phyloP scores from a whole-genome alignment of 2,797 vertebrate species.

The Chanos chanos region DNA sequence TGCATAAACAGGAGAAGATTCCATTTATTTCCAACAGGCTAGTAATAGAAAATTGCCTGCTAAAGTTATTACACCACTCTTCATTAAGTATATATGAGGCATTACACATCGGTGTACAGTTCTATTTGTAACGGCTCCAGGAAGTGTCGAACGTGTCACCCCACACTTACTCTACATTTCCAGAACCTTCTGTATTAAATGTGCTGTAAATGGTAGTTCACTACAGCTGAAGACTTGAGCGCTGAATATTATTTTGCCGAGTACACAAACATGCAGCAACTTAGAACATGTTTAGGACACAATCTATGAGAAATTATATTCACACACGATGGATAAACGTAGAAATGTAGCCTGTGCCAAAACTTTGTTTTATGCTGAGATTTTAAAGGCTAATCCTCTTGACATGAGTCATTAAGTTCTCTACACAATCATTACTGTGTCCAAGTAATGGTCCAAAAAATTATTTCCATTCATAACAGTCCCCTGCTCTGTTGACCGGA shows the following conservation, averaged over 20 bases:
- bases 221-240: constrained; percentile 27
- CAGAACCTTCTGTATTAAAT: constrained; percentile 42
- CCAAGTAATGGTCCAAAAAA: constrained; percentile 67
- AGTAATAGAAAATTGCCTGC: constrained; percentile 60
- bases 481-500: constrained; percentile 59
- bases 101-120: constrained; percentile 43
- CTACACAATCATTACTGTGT: constrained; percentile 69
- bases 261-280: constrained; percentile 43
- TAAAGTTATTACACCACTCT: constrained; percentile 54
- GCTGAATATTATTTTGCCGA: constrained; percentile 40
- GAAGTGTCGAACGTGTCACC: constrained; percentile 56
- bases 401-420: constrained; percentile 67
- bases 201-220: constrained; percentile 41
- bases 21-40: constrained; percentile 60
- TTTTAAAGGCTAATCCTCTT: constrained; percentile 63
- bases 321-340: constrained; percentile 45
- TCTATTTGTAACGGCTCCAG: constrained; percentile 57
- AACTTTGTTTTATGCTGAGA: constrained; percentile 62
- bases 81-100: constrained; percentile 55
- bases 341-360: constrained; percentile 39
- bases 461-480: constrained; percentile 69
- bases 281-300: constrained; percentile 53
- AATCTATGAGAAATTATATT: constrained; percentile 40
- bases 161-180: constrained; percentile 35
- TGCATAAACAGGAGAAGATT: constrained; percentile 49